Percentiles rank a stretch among this genome's conserved stretches.
phyloP scores from a whole-genome alignment of 2,888 invertebrate genomes.

The Arenicola marina region DNA sequence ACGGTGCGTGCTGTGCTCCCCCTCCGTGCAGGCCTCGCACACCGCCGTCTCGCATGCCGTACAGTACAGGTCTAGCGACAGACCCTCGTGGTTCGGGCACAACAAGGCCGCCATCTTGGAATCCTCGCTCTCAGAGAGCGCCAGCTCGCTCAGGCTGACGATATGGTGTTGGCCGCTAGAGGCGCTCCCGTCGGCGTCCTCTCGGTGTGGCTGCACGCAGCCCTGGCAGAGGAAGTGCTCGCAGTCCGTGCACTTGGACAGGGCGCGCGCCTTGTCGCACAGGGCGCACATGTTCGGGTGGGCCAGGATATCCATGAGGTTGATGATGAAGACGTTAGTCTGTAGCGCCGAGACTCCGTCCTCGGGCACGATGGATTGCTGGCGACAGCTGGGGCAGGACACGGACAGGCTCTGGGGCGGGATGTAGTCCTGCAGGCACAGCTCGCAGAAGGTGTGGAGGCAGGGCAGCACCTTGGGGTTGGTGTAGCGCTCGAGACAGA shows the following conservation, averaged over 20 bases:
- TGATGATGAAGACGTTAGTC: slow-evolving; percentile 61
- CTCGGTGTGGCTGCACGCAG: slow-evolving; percentile 44
- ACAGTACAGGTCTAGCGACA: slow-evolving; percentile 62
- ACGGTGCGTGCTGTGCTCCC: slow-evolving; percentile 63
- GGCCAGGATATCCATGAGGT: slow-evolving; percentile 60
- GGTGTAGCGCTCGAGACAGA: slow-evolving; percentile 57
- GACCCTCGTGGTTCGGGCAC: slow-evolving; percentile 58
- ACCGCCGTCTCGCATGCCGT: slow-evolving; percentile 64
- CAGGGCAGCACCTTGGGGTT: slow-evolving; percentile 63
- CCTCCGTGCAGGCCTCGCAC: slow-evolving; percentile 63
- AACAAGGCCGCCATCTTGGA: slow-evolving; percentile 36
- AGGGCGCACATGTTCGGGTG: slow-evolving; percentile 15
- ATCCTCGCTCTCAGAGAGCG: slow-evolving; percentile 41
- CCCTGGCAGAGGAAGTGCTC: slow-evolving; percentile 52
- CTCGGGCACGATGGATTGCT: slow-evolving; percentile 64
- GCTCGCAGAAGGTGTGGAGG: slow-evolving; percentile 64
- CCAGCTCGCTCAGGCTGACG: slow-evolving; percentile 46
- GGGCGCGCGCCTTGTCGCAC: slow-evolving; percentile 16
- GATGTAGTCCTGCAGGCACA: slow-evolving; percentile 62
- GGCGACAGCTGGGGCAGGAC: slow-evolving; percentile 64
- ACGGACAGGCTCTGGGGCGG: slow-evolving; percentile 63
- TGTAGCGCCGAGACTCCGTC: slow-evolving; percentile 63
- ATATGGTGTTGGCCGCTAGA: slow-evolving; percentile 38
- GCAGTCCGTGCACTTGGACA: slow-evolving; percentile 48
- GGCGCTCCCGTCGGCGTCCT: slow-evolving; percentile 34